Evolutionary conservation across 2,888 invertebrate species (phyloP), one percentile per base, ranked within the genome.

Genomic region (Macaria notata): DNA sequence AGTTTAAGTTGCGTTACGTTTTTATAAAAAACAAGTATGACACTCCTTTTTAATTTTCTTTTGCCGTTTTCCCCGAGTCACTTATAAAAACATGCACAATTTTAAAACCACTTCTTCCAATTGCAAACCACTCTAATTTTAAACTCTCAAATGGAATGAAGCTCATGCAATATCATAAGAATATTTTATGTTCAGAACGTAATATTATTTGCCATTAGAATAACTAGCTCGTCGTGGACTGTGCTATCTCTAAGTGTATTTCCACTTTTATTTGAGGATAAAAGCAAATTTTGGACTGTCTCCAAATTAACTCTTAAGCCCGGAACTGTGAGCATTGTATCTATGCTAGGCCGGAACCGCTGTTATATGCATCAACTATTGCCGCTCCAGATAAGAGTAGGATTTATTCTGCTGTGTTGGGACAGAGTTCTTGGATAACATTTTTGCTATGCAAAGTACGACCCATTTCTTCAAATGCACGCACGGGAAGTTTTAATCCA

Each of bases 281-380:
- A 83, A 83, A 78, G 78, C 79, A 71, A 76, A 82, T 76, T 83
- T 88, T 89, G 88, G 88, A 82, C 74, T 63, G 68, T 65, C 67
- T 84, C 88, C 88, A 88, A 89, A 88, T 88, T 86, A 87, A 86
- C 88, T 86, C 84, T 86, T 85, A 86, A 77, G 75, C 72, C 66
- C 71, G 68, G 72, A 69, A 72, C 75, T 72, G 78, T 36, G 33
- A 36, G 33, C 9, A 41, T 41, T 41, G 9, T 41, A 41, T 41
- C 4, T 9, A 4, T n/a, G 4, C 41, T n/a, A 9, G 8, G 41
- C 9, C 72, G 68, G 72, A 69, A 72, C 75, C 72, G 78, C 83
- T 81, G 84, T 86, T 86, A 84, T 82, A 75, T 78, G 82, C 79
- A 79, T 76, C 76, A 73, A 76, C 75, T 81, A 81, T 79, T 79